Conservation (phyloP, 2,113 vertebrate species). For the Xerus inauris region DNA sequence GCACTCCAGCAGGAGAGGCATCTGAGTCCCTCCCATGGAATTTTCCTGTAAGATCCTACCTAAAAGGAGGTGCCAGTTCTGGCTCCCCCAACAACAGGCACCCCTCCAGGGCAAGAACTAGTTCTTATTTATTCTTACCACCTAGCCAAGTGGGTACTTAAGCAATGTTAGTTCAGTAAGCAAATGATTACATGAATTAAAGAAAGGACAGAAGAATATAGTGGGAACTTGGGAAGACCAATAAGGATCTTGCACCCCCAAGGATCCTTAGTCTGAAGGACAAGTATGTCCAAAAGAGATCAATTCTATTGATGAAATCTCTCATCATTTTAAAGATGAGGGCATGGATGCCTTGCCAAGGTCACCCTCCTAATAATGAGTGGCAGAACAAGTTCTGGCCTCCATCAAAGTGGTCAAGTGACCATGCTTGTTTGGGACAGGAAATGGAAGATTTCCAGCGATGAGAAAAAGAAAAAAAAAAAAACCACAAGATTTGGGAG, state of each 20-base stretch:
- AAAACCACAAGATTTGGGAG: background rate
- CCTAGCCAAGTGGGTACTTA: background rate
- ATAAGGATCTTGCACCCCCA: background rate
- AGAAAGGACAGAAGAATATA: background rate
- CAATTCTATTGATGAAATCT: background rate
- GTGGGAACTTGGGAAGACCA: background rate
- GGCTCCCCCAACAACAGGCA: background rate
- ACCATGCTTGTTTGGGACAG: background rate
- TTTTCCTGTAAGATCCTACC: constrained; percentile 43
- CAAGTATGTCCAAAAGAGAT: background rate
- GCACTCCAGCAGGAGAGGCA: background rate
- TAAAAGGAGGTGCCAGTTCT: background rate
- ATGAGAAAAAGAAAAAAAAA: background rate
- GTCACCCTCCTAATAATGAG: background rate
- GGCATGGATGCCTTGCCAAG: background rate
- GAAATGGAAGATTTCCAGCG: background rate
- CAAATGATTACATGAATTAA: background rate
- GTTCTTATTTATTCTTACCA: background rate
- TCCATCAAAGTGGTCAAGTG: background rate
- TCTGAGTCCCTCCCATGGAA: constrained; percentile 37
- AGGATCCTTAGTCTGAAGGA: background rate
- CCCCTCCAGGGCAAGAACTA: background rate
- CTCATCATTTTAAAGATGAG: background rate
- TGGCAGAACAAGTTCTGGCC: background rate
- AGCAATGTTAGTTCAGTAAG: background rate